phyloP scores from a whole-genome alignment of 2,888 invertebrate species.

The Synanthedon andrenaeformis region DNA sequence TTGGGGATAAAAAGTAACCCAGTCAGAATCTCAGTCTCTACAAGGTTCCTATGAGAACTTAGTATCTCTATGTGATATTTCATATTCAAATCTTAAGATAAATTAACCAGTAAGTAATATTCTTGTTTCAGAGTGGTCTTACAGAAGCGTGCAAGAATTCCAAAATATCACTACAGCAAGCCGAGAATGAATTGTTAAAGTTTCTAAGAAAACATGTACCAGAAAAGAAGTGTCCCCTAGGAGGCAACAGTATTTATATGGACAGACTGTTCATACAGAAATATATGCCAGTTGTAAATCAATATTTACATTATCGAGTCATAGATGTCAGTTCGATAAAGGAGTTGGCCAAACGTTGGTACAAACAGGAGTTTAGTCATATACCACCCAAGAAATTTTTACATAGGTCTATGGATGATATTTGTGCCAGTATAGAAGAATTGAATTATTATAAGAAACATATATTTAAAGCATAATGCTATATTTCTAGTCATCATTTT shows the following conservation, averaged over 20 bases:
- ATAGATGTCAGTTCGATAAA: constrained; percentile 94
- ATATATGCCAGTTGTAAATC: constrained; percentile 83
- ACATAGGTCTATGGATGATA: constrained; percentile 86
- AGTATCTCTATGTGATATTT: no score
- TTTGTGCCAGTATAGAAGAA: constrained; percentile 87
- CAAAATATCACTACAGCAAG: constrained; percentile 71
- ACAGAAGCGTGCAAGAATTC: constrained; percentile 80
- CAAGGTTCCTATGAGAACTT: no score
- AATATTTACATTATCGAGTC: constrained; percentile 90
- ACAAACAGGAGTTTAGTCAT: constrained; percentile 67
- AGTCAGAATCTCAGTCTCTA: no score
- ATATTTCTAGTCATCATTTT: no score
- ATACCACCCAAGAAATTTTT: constrained; percentile 73
- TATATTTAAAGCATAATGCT: constrained; percentile 65
- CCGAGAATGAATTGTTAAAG: constrained; percentile 77
- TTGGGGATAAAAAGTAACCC: no score
- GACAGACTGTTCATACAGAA: constrained; percentile 85
- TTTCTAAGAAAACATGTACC: constrained; percentile 75
- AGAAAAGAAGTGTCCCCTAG: constrained; percentile 78
- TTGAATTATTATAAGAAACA: constrained; percentile 80
- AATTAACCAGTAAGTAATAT: no score
- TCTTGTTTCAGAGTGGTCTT: constrained; percentile 79
- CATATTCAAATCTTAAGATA: no score
- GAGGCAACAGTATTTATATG: constrained; percentile 89
- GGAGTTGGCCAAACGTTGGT: constrained; percentile 86